Conservation (phyloP, 1,140 invertebrate species). For the Nilaparvata lugens region DNA sequence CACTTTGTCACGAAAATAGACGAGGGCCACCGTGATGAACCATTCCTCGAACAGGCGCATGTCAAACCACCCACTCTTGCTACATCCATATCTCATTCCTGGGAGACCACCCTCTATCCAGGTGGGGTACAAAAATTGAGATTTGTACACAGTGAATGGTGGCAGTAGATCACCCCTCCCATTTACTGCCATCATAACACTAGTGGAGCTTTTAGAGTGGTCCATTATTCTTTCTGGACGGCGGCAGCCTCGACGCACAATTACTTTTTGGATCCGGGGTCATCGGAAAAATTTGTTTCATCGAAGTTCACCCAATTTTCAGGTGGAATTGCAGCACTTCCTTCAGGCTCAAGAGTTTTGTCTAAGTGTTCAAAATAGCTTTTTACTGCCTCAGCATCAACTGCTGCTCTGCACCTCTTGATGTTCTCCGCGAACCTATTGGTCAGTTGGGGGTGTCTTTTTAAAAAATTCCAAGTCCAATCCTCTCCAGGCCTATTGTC, state of each 20-base stretch:
- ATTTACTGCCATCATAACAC: slow-evolving; percentile 18
- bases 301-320: slow-evolving; percentile 35
- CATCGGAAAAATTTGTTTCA: slow-evolving; percentile 35
- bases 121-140: slow-evolving; percentile 30
- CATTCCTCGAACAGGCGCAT: slow-evolving; percentile 28
- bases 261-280: slow-evolving; percentile 27
- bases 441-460: slow-evolving; percentile 23
- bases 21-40: slow-evolving; percentile 24
- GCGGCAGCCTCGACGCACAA: slow-evolving; percentile 14
- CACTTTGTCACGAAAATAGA: slow-evolving; percentile 23
- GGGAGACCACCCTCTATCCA: slow-evolving; percentile 32
- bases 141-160: slow-evolving; percentile 33
- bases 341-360: slow-evolving; percentile 23
- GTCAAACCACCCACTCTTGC: slow-evolving; percentile 30
- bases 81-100: slow-evolving; percentile 30
- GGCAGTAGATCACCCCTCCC: slow-evolving; percentile 23
- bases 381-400: slow-evolving; percentile 6
- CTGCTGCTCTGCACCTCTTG: slow-evolving; percentile 27
- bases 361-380: slow-evolving; percentile 30
- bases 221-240: slow-evolving; percentile 17
- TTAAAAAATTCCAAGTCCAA: slow-evolving; percentile 28
- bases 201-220: slow-evolving; percentile 12
- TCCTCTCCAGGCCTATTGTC: slow-evolving; percentile 30
- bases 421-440: slow-evolving; percentile 28
- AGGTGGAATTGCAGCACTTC: slow-evolving; percentile 23